Conservation (phyloP, 2,113 vertebrate species). For the Setophaga coronata region DNA sequence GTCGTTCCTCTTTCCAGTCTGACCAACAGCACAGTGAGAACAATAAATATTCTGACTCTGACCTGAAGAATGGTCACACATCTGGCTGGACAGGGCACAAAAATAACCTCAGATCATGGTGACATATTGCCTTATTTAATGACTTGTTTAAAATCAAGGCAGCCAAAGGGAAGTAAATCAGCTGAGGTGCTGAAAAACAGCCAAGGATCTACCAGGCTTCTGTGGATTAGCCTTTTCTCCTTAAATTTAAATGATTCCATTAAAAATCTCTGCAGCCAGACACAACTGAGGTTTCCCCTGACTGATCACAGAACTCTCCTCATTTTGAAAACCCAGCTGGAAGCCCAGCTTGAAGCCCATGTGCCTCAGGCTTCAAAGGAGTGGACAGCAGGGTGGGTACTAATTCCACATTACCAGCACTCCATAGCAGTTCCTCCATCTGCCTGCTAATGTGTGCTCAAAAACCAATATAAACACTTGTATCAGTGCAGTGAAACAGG, state of each 20-base stretch:
- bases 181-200: neutral
- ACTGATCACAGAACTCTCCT: neutral
- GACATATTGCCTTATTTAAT: neutral
- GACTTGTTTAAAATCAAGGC: neutral
- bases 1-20: neutral
- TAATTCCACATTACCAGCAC: neutral
- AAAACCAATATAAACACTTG: neutral
- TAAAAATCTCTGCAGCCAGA: neutral
- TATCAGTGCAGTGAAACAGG: neutral
- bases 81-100: neutral
- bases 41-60: neutral
- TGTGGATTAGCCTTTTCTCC: constrained; percentile 7
- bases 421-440: neutral
- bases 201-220: neutral
- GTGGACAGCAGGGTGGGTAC: neutral
- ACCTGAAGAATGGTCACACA: neutral
- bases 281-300: neutral
- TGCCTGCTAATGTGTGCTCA: neutral
- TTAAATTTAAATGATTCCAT: neutral
- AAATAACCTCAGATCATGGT: neutral
- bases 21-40: neutral
- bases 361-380: neutral
- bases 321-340: neutral
- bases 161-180: neutral
- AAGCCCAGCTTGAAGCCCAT: neutral